Conservation (phyloP, 2,113 vertebrate species). For the Equus quagga region DNA sequence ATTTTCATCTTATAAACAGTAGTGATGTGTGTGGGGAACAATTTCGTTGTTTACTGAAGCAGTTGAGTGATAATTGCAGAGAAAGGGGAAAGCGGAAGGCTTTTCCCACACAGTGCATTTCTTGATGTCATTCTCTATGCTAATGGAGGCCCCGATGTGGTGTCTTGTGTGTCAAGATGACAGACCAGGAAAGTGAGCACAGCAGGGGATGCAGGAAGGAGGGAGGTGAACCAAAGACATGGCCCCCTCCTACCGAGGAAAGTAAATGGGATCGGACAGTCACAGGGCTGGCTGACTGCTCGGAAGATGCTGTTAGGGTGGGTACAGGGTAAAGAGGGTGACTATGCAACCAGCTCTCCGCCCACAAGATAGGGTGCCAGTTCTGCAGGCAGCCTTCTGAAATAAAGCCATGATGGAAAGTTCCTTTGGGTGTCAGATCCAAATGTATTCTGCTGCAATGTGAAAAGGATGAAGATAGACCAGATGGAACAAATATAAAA, state of each 20-base stretch:
- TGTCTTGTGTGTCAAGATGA: constrained; percentile 43
- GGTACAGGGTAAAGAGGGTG: background rate
- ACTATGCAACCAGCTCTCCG: background rate
- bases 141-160: constrained; percentile 16
- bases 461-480: background rate
- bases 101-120: constrained; percentile 48
- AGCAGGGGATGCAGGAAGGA: background rate
- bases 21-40: constrained; percentile 74
- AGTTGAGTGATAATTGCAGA: constrained; percentile 75
- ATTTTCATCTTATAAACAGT: constrained; percentile 72
- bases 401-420: background rate
- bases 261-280: background rate
- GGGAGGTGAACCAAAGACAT: background rate
- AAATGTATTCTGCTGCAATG: background rate
- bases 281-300: background rate
- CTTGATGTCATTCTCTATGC: constrained; percentile 53
- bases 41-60: constrained; percentile 79
- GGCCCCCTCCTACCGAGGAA: background rate
- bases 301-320: background rate
- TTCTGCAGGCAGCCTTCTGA: background rate
- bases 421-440: background rate
- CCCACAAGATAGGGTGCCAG: background rate
- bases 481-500: background rate
- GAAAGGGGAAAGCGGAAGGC: constrained; percentile 68
- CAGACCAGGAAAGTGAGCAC: background rate